Percentiles rank a stretch among this genome's conserved stretches.
Conservation (phyloP, 2,797 vertebrate genomes). For the Acipenser oxyrinchus region DNA sequence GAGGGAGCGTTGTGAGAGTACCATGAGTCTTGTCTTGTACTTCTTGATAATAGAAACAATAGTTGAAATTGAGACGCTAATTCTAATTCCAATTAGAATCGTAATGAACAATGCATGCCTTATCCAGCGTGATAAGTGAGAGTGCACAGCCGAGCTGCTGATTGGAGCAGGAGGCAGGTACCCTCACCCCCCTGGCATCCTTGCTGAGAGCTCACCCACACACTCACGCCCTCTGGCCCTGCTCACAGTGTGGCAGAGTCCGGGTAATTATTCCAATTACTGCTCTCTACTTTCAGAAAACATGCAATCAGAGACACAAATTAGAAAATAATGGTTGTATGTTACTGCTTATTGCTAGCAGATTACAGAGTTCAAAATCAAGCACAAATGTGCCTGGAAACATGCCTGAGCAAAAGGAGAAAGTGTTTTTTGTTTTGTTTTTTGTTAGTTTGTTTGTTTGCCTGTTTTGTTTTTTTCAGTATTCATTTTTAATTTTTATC, state of each 20-base stretch:
- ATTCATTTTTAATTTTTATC: neutral
- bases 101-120: too few relatives aligned
- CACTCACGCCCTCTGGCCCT: too few relatives aligned
- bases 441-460: neutral
- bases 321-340: conserved; percentile 61
- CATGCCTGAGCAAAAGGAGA: neutral
- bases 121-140: too few relatives aligned
- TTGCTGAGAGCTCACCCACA: too few relatives aligned
- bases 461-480: neutral
- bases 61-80: too few relatives aligned
- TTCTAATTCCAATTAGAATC: too few relatives aligned
- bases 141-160: too few relatives aligned
- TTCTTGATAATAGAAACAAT: too few relatives aligned
- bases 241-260: neutral
- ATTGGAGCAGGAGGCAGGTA: too few relatives aligned
- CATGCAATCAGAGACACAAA: conserved; percentile 58
- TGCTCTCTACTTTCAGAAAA: conserved; percentile 59
- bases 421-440: neutral
- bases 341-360: conserved; percentile 59
- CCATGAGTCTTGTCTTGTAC: too few relatives aligned
- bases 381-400: conserved; percentile 50
- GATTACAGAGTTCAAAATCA: conserved; percentile 52
- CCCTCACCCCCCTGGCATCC: too few relatives aligned
- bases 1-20: too few relatives aligned
- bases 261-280: conserved; percentile 72